Evolutionary conservation across 2,113 vertebrate species (phyloP).

Genomic region (Apus apus): DNA sequence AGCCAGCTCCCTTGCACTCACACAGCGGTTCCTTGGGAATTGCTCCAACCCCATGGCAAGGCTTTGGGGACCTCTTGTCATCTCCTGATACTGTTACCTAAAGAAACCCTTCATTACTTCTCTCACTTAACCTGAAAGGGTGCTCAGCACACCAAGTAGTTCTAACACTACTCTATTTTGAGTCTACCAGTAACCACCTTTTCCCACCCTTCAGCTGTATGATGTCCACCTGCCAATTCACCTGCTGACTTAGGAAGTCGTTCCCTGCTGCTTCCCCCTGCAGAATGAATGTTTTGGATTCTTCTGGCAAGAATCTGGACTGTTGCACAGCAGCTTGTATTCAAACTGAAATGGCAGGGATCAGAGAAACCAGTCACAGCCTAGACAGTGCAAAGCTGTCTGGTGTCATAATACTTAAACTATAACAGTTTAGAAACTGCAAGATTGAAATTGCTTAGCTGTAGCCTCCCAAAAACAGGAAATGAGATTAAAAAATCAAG

Average conservation of each 20-base stretch:
- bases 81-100: not conserved
- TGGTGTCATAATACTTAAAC: not conserved
- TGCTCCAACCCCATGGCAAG: not conserved
- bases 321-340: not conserved
- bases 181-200: not conserved
- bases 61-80: not conserved
- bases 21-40: not conserved
- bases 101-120: not conserved
- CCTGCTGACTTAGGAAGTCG: not conserved
- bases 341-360: not conserved
- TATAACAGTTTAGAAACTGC: not conserved
- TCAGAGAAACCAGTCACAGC: not conserved
- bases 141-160: not conserved
- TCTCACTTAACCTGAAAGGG: not conserved
- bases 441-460: not conserved
- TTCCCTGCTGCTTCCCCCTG: not conserved
- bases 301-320: not conserved
- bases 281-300: not conserved
- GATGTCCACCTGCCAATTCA: not conserved
- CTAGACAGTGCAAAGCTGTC: not conserved
- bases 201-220: accelerated
- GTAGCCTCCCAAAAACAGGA: not conserved
- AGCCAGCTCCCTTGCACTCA: not conserved
- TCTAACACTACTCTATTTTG: not conserved
- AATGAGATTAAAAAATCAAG: not conserved